Percentiles rank a stretch among this genome's conserved stretches.
Conservation (phyloP, 37 sponge, comb jelly and placozoan species). For the Aplysina aerophoba region DNA sequence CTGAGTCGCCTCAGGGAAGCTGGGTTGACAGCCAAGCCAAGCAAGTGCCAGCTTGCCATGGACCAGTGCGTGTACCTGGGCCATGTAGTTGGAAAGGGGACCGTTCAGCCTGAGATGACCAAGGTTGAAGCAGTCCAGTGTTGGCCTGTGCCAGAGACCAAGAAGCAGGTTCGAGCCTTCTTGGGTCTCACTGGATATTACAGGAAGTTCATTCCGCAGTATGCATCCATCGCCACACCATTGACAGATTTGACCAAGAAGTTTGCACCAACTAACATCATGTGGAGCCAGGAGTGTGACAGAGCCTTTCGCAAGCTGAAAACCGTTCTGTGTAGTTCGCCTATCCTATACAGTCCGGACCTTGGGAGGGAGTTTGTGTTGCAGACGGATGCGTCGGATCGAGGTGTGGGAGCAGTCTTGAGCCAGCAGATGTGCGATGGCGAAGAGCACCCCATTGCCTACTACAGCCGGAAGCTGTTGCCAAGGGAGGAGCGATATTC, state of each 20-base stretch:
- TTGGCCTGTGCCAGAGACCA: conserved; percentile 35
- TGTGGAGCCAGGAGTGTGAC: conserved; percentile 24
- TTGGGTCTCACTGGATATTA: conserved; percentile 58
- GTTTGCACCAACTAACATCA: conserved; percentile 6
- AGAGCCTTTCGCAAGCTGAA: conserved; percentile 42
- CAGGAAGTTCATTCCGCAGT: conserved; percentile 49
- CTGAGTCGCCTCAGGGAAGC: conserved; percentile 38
- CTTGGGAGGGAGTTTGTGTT: conserved; percentile 16
- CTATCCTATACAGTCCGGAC: conserved; percentile 49
- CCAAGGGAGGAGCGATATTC: conserved; percentile 44
- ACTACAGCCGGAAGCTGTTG: conserved; percentile 50
- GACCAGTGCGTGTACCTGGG: conserved; percentile 51
- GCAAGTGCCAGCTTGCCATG: conserved; percentile 60
- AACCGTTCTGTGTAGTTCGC: background rate
- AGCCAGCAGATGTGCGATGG: conserved; percentile 42
- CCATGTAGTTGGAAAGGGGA: conserved; percentile 53
- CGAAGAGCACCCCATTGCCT: conserved; percentile 55
- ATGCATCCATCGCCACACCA: conserved; percentile 37
- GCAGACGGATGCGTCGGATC: conserved; percentile 60
- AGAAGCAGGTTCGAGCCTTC: conserved; percentile 49
- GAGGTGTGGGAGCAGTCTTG: conserved; percentile 59
- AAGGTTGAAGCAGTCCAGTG: conserved; percentile 50
- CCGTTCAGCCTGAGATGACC: conserved; percentile 27
- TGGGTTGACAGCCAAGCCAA: conserved; percentile 49
- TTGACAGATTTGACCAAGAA: conserved; percentile 64